These are phyloP conservation scores for Laspeyria flexula DNA, from an alignment of 2,888 invertebrate genomes.

Conservation along the genomic window DNA sequence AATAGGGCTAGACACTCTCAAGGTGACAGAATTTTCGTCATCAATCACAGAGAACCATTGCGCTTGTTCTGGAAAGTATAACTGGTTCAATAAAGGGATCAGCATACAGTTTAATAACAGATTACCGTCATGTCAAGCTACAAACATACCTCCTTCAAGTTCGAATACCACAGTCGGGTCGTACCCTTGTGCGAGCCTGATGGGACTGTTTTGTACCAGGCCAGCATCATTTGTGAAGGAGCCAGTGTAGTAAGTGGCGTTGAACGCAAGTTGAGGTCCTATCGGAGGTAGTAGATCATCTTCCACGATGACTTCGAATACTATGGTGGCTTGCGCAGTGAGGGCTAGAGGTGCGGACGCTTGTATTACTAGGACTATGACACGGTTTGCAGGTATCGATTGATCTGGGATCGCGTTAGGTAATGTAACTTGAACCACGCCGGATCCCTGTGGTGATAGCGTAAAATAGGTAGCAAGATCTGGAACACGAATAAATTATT, in stretches of 20 bases:
- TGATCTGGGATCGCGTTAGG: constrained; percentile 35
- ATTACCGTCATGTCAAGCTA: background rate
- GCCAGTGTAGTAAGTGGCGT: constrained; percentile 47
- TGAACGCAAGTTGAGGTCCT: constrained; percentile 24
- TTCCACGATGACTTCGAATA: constrained; percentile 31
- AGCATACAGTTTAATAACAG: background rate
- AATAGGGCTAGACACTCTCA: constrained; percentile 17
- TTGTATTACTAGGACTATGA: constrained; percentile 37
- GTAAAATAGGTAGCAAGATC: constrained; percentile 36
- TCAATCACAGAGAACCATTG: constrained; percentile 11
- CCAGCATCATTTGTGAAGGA: constrained; percentile 34
- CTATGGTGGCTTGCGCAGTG: constrained; percentile 38
- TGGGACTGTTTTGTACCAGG: constrained; percentile 36
- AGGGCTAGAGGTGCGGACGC: constrained; percentile 32
- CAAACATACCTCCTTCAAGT: constrained; percentile 50
- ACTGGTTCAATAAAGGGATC: background rate
- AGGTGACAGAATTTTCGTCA: constrained; percentile 8
- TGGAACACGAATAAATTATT: background rate
- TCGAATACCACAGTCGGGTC: constrained; percentile 41
- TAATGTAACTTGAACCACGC: constrained; percentile 26
- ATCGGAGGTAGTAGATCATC: background rate
- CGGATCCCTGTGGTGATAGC: constrained; percentile 8
- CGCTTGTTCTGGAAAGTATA: constrained; percentile 10
- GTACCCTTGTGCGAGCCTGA: constrained; percentile 44
- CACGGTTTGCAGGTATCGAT: constrained; percentile 26